These are phyloP conservation scores for Ctenomys sociabilis DNA, from an alignment of 2,113 vertebrate species.

Conservation along the genomic window DNA sequence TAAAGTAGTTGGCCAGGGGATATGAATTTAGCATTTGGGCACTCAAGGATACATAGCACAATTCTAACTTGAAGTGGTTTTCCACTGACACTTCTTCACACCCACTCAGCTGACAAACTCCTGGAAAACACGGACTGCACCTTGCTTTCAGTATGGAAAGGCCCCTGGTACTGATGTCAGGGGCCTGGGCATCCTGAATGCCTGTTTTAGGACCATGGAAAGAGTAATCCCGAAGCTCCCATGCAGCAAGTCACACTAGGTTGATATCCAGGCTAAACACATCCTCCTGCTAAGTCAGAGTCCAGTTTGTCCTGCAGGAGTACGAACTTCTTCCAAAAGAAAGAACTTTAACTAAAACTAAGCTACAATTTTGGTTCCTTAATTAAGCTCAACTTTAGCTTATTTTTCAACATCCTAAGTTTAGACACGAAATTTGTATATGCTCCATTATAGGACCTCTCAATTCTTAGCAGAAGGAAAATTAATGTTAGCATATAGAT, in stretches of 20 bases:
- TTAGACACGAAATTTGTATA: slow-evolving; percentile 16
- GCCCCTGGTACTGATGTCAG: neutral
- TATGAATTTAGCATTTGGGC: neutral
- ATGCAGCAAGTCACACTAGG: neutral
- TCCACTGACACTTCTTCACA: neutral
- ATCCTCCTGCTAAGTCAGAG: neutral
- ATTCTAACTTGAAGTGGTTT: neutral
- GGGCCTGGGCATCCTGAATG: neutral
- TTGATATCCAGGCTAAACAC: neutral
- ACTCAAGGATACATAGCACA: neutral
- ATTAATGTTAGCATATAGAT: slow-evolving; percentile 44
- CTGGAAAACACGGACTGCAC: neutral
- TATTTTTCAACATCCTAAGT: slow-evolving; percentile 67
- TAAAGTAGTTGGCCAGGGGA: neutral
- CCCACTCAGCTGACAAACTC: neutral
- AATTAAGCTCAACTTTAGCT: slow-evolving; percentile 68
- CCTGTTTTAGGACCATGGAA: neutral
- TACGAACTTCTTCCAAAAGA: slow-evolving; percentile 34
- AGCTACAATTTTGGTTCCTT: slow-evolving; percentile 42
- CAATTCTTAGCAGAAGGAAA: slow-evolving; percentile 14
- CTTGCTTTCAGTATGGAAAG: neutral
- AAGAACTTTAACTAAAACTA: slow-evolving; percentile 66
- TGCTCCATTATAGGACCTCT: slow-evolving; percentile 60
- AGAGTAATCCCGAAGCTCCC: neutral
- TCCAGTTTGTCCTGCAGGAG: neutral